Evolutionary conservation across 2,888 invertebrate species (phyloP).

Genomic region (Cataglyphis rosenhaueri): DNA sequence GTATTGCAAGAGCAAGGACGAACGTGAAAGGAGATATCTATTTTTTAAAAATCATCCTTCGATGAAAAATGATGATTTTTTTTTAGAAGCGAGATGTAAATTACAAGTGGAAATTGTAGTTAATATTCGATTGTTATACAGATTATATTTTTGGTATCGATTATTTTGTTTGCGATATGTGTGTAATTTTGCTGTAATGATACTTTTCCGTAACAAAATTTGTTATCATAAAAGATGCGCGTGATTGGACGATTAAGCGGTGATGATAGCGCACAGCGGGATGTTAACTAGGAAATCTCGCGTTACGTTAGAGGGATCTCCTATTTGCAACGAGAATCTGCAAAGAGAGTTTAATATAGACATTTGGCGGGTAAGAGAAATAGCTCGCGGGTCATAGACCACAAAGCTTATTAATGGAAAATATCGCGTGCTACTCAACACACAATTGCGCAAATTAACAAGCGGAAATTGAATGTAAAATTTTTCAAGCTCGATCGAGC

Average conservation of each 20-base stretch:
- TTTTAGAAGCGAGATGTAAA: not conserved
- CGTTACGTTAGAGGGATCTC: constrained; percentile 4
- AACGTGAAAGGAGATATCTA: not conserved
- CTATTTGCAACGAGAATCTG: not conserved
- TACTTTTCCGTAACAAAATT: not conserved
- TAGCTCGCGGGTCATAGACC: not conserved
- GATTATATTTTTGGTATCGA: not conserved
- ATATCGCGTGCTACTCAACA: constrained; percentile 27
- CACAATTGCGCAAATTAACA: constrained; percentile 3
- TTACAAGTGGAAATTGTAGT: not conserved
- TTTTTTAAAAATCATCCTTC: not conserved
- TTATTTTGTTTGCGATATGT: not conserved
- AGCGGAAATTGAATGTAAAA: not conserved
- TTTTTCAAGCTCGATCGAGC: constrained; percentile 7
- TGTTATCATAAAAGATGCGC: constrained; percentile 16
- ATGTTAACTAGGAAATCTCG: constrained; percentile 15
- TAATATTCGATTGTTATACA: not conserved
- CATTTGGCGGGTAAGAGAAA: constrained; percentile 1
- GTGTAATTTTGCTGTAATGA: not conserved
- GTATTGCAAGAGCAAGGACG: not conserved
- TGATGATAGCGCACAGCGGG: constrained; percentile 19
- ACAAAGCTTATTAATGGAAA: constrained; percentile 18
- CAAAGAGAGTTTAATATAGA: constrained; percentile 16
- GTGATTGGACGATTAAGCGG: constrained; percentile 9
- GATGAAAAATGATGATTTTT: not conserved